Percentiles rank a stretch among this genome's conserved stretches.
phyloP scores from a whole-genome alignment of 2,888 invertebrate genomes.

The Ptilodon capucinus region DNA sequence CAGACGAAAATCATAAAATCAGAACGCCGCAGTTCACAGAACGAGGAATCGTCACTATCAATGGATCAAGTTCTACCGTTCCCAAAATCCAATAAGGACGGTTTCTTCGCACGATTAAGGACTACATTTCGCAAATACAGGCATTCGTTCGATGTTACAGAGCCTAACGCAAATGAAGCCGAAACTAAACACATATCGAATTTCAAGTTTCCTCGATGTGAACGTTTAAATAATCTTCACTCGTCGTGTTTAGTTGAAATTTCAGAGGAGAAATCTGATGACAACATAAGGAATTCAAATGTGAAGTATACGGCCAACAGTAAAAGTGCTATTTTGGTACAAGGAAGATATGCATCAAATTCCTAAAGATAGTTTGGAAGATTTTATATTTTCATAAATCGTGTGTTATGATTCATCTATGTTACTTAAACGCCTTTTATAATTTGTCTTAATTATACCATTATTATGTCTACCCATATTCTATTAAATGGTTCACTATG shows the following conservation, averaged over 20 bases:
- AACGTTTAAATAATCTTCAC: slow-evolving; percentile 36
- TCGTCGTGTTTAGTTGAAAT: slow-evolving; percentile 49
- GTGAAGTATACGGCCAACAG: slow-evolving; percentile 16
- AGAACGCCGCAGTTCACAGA: slow-evolving; percentile 3
- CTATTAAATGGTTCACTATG: too few species aligned
- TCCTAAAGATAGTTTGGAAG: slow-evolving; percentile 18
- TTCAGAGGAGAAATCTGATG: slow-evolving; percentile 49
- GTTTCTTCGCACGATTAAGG: slow-evolving; percentile 52
- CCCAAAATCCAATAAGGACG: slow-evolving; percentile 57
- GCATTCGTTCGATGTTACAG: slow-evolving; percentile 29
- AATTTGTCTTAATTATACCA: background rate
- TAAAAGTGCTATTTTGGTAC: slow-evolving; percentile 25
- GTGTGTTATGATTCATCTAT: slow-evolving; percentile 8
- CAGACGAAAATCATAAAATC: slow-evolving; percentile 13
- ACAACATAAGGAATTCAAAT: slow-evolving; percentile 24
- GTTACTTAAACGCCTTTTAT: slow-evolving; percentile 4
- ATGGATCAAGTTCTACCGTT: slow-evolving; percentile 71
- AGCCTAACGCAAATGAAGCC: slow-evolving; percentile 32
- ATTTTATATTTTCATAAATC: slow-evolving; percentile 13
- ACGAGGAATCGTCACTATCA: slow-evolving; percentile 41
- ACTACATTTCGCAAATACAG: slow-evolving; percentile 53
- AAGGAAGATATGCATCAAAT: slow-evolving; percentile 10
- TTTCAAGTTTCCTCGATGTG: slow-evolving; percentile 61
- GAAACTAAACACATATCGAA: slow-evolving; percentile 50
- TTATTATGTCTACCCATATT: too few species aligned